Evolutionary conservation across 2,888 invertebrate species (phyloP), one percentile per base, ranked within the genome.

Genomic region (Drosophila tripunctata): DNA sequence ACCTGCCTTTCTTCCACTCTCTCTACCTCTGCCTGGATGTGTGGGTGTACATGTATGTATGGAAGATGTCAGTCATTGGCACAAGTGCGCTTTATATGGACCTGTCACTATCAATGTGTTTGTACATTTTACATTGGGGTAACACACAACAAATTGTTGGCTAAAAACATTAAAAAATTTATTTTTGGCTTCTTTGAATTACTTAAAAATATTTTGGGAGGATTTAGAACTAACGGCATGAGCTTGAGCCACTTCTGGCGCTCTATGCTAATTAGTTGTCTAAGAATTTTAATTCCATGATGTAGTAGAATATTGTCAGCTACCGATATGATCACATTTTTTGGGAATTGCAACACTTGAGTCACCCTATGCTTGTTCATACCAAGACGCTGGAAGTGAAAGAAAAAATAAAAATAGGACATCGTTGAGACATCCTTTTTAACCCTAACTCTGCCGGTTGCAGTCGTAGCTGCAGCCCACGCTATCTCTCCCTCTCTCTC

Each of bases 11-110:
- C 56, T 24, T 48, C 31, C 31, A 27, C 1, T 24, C 19, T 14
- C 36, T 43, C 7, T 3, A 21, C 21, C 4, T 3, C 21, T 4
- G 21, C 21, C 21, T 10, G 8, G 51, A 33, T 19, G 17, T 56
- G 31, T 40, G 41, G 33, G 19, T 40, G 14, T 51, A 21, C 19
- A 15, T 41, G 5, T 12, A 5, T 50, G 30, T 45, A n/a, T 48
- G 17, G 35, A 55, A 60, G 60, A 61, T 81, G 78, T 81, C 86
- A 79, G 86, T 79, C 86, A 82, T 75, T 85, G 79, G 82, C 86
- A 85, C 82, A 82, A 85, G 75, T 81, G 78, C 68, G 64, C 50
- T 75, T 64, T 65, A 67, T 72, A 65, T 64, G 73, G 31, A 43
- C 52, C 51, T 51, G 76, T 65, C 72, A 65, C 60, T 64, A 55